A percentile compares a stretch with the other conserved stretches of the same genome.
Conservation (phyloP, 1,140 invertebrate genomes). For the Drosophila mojavensis region DNA sequence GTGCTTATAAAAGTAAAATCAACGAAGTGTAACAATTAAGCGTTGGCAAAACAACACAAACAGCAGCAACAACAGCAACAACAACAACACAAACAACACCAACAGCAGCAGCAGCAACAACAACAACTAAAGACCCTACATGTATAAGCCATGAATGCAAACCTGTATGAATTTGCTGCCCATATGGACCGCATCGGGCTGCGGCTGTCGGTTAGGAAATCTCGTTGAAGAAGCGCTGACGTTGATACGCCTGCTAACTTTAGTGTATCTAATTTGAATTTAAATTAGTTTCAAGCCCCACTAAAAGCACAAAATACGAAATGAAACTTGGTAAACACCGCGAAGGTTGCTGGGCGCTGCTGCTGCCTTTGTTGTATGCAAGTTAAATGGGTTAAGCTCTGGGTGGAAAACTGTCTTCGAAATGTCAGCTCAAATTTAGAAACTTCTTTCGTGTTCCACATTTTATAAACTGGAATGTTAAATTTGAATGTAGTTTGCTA, state of each 20-base stretch:
- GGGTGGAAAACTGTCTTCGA: background rate
- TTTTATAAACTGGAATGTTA: too few species aligned
- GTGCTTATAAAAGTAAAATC: slow-evolving; percentile 79
- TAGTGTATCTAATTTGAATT: slow-evolving; percentile 78
- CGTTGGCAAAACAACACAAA: slow-evolving; percentile 58
- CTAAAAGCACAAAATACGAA: slow-evolving; percentile 38
- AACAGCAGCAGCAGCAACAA: too few species aligned
- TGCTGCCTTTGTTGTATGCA: background rate
- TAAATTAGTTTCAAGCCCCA: slow-evolving; percentile 69
- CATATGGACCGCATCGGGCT: slow-evolving; percentile 59
- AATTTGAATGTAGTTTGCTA: too few species aligned
- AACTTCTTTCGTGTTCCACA: background rate
- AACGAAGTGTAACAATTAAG: slow-evolving; percentile 82
- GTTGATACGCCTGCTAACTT: slow-evolving; percentile 73
- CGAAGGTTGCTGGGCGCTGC: slow-evolving; percentile 14
- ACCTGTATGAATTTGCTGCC: slow-evolving; percentile 57
- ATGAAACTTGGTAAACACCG: slow-evolving; percentile 8
- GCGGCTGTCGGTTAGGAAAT: slow-evolving; percentile 61
- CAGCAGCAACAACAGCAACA: background rate
- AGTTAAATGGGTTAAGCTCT: slow-evolving; percentile 22
- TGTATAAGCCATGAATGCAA: slow-evolving; percentile 27
- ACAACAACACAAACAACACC: too few species aligned
- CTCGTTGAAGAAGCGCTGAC: slow-evolving; percentile 65
- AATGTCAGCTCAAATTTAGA: slow-evolving; percentile 13
- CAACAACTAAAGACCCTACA: slow-evolving; percentile 22